Evolutionary conservation across 2,113 vertebrate species (phyloP).

Genomic region (Hippocampus barbouri): DNA sequence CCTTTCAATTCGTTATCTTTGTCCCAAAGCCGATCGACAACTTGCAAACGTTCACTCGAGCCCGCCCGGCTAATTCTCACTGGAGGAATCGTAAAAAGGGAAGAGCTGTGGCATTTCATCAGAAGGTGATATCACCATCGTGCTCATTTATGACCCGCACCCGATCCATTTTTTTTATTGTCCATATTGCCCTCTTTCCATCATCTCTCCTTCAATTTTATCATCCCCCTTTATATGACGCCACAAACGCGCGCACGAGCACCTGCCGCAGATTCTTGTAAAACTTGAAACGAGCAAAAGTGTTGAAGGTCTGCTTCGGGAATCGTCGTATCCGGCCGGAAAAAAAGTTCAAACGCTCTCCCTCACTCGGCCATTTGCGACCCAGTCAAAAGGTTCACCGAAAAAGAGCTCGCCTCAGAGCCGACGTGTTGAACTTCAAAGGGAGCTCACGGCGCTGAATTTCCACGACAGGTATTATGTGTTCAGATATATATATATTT

Average conservation of each 20-base stretch:
- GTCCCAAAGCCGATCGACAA: background rate
- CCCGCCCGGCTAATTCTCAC: background rate
- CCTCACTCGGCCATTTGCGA: slow-evolving; percentile 15
- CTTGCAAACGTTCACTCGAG: background rate
- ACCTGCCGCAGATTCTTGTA: background rate
- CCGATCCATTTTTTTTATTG: slow-evolving; percentile 26
- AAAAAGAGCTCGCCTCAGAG: slow-evolving; percentile 39
- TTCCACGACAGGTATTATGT: slow-evolving; percentile 50
- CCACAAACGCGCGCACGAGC: background rate
- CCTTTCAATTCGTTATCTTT: background rate
- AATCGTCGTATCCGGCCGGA: background rate
- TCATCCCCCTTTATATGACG: slow-evolving; percentile 10
- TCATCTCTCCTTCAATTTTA: slow-evolving; percentile 31
- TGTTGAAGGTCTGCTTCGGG: slow-evolving; percentile 14
- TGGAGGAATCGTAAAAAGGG: background rate
- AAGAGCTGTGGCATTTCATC: background rate
- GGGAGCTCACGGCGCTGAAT: slow-evolving; percentile 36
- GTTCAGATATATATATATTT: background rate
- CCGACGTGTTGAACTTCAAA: slow-evolving; percentile 57
- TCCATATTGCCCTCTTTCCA: slow-evolving; percentile 32
- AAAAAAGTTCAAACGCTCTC: slow-evolving; percentile 20
- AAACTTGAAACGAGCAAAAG: background rate
- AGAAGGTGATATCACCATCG: slow-evolving; percentile 30
- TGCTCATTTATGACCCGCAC: slow-evolving; percentile 22
- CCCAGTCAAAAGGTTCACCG: slow-evolving; percentile 55